Base-by-base conservation (phyloP, 1,140 invertebrate species). In the Saxidomus purpurata region DNA sequence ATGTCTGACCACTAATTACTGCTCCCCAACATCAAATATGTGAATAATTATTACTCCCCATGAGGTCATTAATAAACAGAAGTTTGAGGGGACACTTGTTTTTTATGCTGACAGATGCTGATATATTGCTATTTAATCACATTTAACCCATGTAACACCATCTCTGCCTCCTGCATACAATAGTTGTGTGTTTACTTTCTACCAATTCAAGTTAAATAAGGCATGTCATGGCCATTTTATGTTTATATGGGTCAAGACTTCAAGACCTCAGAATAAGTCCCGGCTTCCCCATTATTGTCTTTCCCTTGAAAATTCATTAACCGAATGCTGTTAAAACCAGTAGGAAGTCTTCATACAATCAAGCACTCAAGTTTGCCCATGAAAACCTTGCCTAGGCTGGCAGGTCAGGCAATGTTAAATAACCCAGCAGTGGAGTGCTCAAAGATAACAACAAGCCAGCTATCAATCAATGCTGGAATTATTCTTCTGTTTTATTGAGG, bases 1-100 rank as follows among this genome's bases (percentile, higher is more conserved):
- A 71, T 71, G 67, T 71, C 67, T 71, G 67, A 71, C 67, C 67
- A 79, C 49, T 79, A 79, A 79, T 79, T 52, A 79, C 76, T 52
- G 25, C 36, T 79, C 49, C 76, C 49, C 36, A 38, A 38, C 34
- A 71, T 79, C 25, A 79, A 40, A 52, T 79, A 34, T 79, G 76
- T 55, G 19, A 47, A 79, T 55, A 79, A 79, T 79, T 52, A 79
- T 79, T 79, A n/a, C 76, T 79, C 76, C 76, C 76, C 25, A 28
- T 49, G 76, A 25, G 43, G 40, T 79, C 40, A 79, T 79, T 79
- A 52, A 79, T 79, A 47, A 49, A 25, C 1, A 38, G 0, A 71
- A 71, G 67, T 40, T 71, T 36, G 67, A 40, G 34, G 67, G 31
- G 67, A 40, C 59, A 71, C 1, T 15, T 71, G 17, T 40, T 31